Evolutionary conservation across 2,888 invertebrate species (phyloP).

Genomic region (Flexamia atlantica): DNA sequence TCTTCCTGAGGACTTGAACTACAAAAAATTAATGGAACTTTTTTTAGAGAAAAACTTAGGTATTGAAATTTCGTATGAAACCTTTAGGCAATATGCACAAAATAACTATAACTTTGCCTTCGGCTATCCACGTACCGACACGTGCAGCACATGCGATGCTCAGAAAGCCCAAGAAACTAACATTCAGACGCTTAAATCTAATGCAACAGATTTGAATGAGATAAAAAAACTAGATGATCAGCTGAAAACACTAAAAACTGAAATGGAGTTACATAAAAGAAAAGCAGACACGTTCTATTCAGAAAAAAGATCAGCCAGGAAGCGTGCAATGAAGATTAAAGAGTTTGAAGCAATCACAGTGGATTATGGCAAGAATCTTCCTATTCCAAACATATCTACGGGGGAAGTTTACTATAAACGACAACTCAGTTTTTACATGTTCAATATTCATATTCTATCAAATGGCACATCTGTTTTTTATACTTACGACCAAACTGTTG

Average conservation of each 20-base stretch:
- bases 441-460: constrained; percentile 20
- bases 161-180: constrained; percentile 35
- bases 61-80: constrained; percentile 51
- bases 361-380: constrained; percentile 38
- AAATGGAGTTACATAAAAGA: constrained; percentile 44
- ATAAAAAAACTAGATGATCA: constrained; percentile 14
- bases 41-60: constrained; percentile 33
- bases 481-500: constrained; percentile 1
- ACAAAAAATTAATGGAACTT: constrained; percentile 32
- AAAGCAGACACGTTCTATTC: constrained; percentile 47
- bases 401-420: constrained; percentile 24
- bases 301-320: constrained; percentile 16
- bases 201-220: constrained; percentile 30
- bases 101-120: constrained; percentile 40
- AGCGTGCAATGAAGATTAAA: constrained; percentile 3
- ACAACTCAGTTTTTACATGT: constrained; percentile 7
- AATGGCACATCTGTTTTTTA: not conserved
- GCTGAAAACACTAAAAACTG: constrained; percentile 33
- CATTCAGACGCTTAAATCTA: constrained; percentile 19
- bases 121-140: constrained; percentile 56
- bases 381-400: constrained; percentile 34
- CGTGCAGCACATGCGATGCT: constrained; percentile 46
- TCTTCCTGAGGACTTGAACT: constrained; percentile 48
- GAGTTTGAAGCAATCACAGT: constrained; percentile 31
- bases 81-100: constrained; percentile 16